Evolutionary conservation across 2,797 vertebrate species (phyloP), one percentile per base, ranked within the genome.

Genomic region (Aselliscus stoliczkanus): DNA sequence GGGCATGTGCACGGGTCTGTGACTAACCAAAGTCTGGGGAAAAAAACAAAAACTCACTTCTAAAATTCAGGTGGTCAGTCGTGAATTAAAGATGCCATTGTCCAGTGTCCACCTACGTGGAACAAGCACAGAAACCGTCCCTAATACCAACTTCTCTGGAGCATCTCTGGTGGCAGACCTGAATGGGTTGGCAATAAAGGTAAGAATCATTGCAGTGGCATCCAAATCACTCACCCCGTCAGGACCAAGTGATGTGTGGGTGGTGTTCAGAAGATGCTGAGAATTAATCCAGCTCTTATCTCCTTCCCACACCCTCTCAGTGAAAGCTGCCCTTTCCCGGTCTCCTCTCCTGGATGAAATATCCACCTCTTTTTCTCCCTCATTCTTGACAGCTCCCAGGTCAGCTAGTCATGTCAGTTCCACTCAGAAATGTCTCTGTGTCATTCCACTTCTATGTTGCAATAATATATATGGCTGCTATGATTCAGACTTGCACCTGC

Each of bases 111-210:
- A 98, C 81, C 91, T 98, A 76, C 97, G 93, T 34, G 97, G 87
- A 75, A 98, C 97, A 25, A 98, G 96, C 90, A 98, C 97, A 2
- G 96, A 96, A 81, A 97, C 93, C 0, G 7, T 98, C 39, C 97
- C 98, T 31, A 98, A 98, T 5, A 5, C 97, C 2, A 97, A 92
- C 21, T 0, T 1, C 15, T 97, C 97, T 4, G 97, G 95, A 37
- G 97, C 62, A 0, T 97, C 97, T 1, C 12, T 97, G 62, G 96
- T 96, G 62, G 97, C 93, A 0, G 97, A 98, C 65, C 23, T 97
- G 77, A 98, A 98, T 2, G 97, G 97, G 1, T 39, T 98, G 92
- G 98, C 98, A 44, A 52, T 98, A 2, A 97, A 98, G 97, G 97
- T 98, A 95, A 95, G 70, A 18, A 10, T 73, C 18, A 2, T 6